Evolutionary conservation across 2,888 invertebrate genomes (phyloP).

Genomic region (Trissonchulus latispiculum): DNA sequence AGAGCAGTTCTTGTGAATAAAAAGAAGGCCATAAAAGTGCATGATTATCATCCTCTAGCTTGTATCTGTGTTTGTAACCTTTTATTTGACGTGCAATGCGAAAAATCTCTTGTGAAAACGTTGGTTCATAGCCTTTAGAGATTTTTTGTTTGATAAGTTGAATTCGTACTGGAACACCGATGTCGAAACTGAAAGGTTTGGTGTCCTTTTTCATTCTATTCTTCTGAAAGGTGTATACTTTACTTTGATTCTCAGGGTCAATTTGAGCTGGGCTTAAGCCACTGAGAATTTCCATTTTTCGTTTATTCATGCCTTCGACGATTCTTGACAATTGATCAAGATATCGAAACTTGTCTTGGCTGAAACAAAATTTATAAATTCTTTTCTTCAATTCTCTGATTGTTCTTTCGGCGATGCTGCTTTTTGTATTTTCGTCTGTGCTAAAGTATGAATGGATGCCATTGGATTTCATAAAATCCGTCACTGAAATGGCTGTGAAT

Average conservation of each 20-base stretch:
- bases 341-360: background rate
- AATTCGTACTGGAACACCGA: too few relatives aligned
- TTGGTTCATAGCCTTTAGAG: too few relatives aligned
- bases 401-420: background rate
- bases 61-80: too few relatives aligned
- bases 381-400: background rate
- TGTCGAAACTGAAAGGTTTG: background rate
- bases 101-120: too few relatives aligned
- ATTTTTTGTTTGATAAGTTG: too few relatives aligned
- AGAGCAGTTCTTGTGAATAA: too few relatives aligned
- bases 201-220: background rate
- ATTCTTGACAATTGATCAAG: background rate
- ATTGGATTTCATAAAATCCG: background rate
- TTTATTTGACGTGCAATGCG: too few relatives aligned
- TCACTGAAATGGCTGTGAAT: background rate
- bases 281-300: conserved; percentile 1
- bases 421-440: conserved; percentile 2
- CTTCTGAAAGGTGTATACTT: background rate
- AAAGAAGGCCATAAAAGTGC: too few relatives aligned
- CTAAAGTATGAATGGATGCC: background rate
- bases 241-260: background rate
- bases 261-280: background rate
- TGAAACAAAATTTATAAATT: conserved; percentile 3
- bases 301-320: background rate
- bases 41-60: too few relatives aligned